A percentile compares a stretch with the other conserved stretches of the same genome.
phyloP scores from a whole-genome alignment of 2,888 invertebrate genomes.

The Tetragonula carbonaria region DNA sequence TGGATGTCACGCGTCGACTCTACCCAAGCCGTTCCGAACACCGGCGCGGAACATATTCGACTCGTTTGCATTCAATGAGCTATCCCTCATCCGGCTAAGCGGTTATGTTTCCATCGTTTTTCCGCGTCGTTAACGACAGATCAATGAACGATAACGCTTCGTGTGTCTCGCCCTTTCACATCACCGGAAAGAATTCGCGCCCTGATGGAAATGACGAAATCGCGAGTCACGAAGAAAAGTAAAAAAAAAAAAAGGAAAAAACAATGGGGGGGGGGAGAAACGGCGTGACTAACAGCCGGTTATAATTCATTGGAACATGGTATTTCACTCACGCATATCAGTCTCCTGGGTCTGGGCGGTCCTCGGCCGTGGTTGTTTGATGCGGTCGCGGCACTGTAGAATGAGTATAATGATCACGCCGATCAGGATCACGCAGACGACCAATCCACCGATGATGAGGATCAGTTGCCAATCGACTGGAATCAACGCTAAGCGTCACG shows the following conservation, averaged over 20 bases:
- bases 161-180: background rate
- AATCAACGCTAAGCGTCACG: slow-evolving; percentile 83
- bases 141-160: slow-evolving; percentile 16
- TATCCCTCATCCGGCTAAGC: slow-evolving; percentile 19
- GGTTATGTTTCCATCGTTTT: slow-evolving; percentile 2
- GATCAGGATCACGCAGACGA: slow-evolving; percentile 94
- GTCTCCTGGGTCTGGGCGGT: slow-evolving; percentile 81
- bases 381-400: slow-evolving; percentile 88
- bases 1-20: slow-evolving; percentile 24
- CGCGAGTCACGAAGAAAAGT: slow-evolving; percentile 26
- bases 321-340: slow-evolving; percentile 82
- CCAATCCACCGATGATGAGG: slow-evolving; percentile 92
- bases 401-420: slow-evolving; percentile 94
- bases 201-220: slow-evolving; percentile 22
- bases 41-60: background rate
- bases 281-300: slow-evolving; percentile 30
- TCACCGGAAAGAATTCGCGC: background rate
- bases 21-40: slow-evolving; percentile 5
- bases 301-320: slow-evolving; percentile 58
- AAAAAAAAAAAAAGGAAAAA: background rate
- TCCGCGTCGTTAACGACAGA: slow-evolving; percentile 44
- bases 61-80: slow-evolving; percentile 57
- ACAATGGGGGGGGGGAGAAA: slow-evolving; percentile 21
- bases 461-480: slow-evolving; percentile 84
- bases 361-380: slow-evolving; percentile 81